These are phyloP conservation scores for Dusona sp. DNA, from an alignment of 2,888 invertebrate genomes.

Conservation along the genomic window DNA sequence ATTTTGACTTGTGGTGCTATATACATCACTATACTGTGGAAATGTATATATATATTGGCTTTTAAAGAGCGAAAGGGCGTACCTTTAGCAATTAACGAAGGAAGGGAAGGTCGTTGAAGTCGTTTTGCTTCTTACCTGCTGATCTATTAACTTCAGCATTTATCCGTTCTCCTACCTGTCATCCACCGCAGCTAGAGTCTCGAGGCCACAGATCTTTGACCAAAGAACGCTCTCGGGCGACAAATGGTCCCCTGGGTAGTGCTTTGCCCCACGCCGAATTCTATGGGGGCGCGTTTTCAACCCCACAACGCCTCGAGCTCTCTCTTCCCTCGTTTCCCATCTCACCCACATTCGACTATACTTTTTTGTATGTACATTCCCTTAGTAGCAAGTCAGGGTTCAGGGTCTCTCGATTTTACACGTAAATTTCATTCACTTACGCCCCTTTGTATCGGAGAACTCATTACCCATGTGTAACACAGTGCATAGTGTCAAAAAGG, in stretches of 20 bases:
- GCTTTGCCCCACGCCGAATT: slow-evolving; percentile 80
- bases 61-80: slow-evolving; percentile 10
- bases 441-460: neutral
- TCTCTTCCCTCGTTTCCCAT: slow-evolving; percentile 25
- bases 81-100: neutral
- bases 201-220: slow-evolving; percentile 41
- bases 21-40: neutral
- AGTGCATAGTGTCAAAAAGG: neutral
- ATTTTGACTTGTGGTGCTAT: slow-evolving; percentile 17
- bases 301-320: slow-evolving; percentile 53
- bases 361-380: neutral
- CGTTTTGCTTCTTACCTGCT: slow-evolving; percentile 6
- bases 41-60: neutral
- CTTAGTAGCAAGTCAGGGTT: neutral
- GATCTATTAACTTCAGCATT: slow-evolving; percentile 40
- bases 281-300: slow-evolving; percentile 74
- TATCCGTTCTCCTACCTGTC: slow-evolving; percentile 73
- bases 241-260: slow-evolving; percentile 76
- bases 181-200: slow-evolving; percentile 58
- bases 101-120: neutral
- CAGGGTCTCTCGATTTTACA: neutral
- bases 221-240: slow-evolving; percentile 76
- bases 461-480: neutral
- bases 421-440: slow-evolving; percentile 27
- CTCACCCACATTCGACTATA: neutral